Evolutionary conservation across 2,797 vertebrate genomes (phyloP).

Genomic region (Eremophila alpestris): DNA sequence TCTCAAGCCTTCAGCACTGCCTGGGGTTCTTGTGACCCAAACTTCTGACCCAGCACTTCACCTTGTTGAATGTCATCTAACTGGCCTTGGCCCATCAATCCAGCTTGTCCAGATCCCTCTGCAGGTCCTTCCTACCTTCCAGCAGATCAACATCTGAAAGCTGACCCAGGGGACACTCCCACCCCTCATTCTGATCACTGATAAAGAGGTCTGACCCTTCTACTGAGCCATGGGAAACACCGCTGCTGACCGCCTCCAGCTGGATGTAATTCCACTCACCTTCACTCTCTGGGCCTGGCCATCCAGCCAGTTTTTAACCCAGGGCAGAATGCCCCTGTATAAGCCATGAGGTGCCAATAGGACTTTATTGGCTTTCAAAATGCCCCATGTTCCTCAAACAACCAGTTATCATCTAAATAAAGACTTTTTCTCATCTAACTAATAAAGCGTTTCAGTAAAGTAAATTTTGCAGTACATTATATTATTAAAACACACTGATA

Average conservation of each 20-base stretch:
- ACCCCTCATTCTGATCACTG: not conserved
- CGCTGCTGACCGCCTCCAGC: not conserved
- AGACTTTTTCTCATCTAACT: not conserved
- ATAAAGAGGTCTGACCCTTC: not conserved
- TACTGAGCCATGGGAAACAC: not conserved
- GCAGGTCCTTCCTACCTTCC: not conserved
- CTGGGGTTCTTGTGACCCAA: not conserved
- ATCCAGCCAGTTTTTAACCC: rapidly evolving
- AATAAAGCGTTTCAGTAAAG: not conserved
- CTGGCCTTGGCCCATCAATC: not conserved
- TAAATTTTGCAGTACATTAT: not conserved
- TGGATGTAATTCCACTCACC: too few species aligned
- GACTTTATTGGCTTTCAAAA: not conserved
- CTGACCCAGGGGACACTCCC: rapidly evolving
- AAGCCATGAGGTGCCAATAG: not conserved
- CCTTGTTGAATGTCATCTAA: not conserved
- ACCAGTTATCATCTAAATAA: not conserved
- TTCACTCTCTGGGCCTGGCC: too few species aligned
- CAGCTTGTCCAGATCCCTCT: not conserved
- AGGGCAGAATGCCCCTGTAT: too few species aligned
- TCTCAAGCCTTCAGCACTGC: not conserved
- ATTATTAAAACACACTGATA: not conserved
- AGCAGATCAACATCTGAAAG: not conserved
- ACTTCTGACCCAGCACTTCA: not conserved
- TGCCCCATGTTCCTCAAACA: not conserved